Evolutionary conservation across 92 coral and sea anemone species (phyloP).

Genomic region (Porites rus): DNA sequence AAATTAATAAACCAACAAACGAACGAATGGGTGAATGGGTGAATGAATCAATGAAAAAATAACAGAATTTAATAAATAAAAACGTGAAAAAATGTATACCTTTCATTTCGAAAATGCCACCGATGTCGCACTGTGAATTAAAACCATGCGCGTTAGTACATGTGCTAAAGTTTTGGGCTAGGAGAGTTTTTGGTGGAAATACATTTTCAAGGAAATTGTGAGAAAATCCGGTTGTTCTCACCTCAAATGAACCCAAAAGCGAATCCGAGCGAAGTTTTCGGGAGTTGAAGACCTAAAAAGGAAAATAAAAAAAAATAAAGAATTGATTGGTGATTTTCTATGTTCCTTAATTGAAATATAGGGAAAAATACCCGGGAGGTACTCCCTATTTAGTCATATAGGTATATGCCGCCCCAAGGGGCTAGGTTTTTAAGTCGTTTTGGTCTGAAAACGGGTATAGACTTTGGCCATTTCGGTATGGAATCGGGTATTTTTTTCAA

Average conservation of each 20-base stretch:
- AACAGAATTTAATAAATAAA: background rate
- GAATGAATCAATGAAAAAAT: background rate
- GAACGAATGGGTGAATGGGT: background rate
- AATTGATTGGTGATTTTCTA: background rate
- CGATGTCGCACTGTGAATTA: conserved; percentile 86
- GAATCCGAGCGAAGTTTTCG: conserved; percentile 79
- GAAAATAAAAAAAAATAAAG: background rate
- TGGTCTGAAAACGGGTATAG: too few species aligned
- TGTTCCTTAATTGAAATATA: too few species aligned
- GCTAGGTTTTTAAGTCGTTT: too few species aligned
- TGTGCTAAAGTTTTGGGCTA: too few species aligned
- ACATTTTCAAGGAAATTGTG: background rate
- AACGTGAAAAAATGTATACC: conserved; percentile 47
- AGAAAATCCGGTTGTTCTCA: background rate
- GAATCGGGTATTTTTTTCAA: too few species aligned
- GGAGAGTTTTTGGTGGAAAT: too few species aligned
- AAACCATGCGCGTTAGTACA: background rate
- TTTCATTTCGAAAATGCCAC: conserved; percentile 79
- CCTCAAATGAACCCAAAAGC: conserved; percentile 91
- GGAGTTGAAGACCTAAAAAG: conserved; percentile 76
- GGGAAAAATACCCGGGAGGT: too few species aligned
- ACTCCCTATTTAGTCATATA: too few species aligned
- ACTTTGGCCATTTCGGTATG: too few species aligned
- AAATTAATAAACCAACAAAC: background rate
- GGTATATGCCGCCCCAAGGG: too few species aligned